Conservation (phyloP, 53 echinoderm and acorn worm species). For the Temnopleurus reevesii region DNA sequence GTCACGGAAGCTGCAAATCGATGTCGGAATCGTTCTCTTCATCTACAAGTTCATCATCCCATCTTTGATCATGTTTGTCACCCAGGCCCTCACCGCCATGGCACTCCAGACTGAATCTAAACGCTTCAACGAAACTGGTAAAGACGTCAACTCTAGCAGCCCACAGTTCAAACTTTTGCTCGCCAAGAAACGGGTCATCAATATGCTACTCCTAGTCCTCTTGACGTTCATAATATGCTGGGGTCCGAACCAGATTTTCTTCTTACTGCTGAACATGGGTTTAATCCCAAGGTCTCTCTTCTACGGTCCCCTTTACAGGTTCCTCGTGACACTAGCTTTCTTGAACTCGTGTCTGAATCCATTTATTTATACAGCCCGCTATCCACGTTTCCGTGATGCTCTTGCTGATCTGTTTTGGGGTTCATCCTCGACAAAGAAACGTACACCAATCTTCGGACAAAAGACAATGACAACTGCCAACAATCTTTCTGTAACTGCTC, state of each 20-base stretch:
- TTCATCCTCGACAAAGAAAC: too few relatives aligned
- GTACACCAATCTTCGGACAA: too few relatives aligned
- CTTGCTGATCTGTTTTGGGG: neutral
- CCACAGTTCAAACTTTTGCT: constrained; percentile 14
- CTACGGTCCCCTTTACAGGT: constrained; percentile 48
- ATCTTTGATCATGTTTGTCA: constrained; percentile 75
- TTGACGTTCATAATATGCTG: constrained; percentile 63
- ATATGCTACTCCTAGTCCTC: constrained; percentile 57
- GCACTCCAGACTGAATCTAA: constrained; percentile 51
- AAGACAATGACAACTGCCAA: too few relatives aligned
- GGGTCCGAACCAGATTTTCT: constrained; percentile 62
- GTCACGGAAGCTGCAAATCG: constrained; percentile 45
- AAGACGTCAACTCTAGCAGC: too few relatives aligned
- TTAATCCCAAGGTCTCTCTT: constrained; percentile 45
- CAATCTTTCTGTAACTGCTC: too few relatives aligned
- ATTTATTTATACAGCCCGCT: constrained; percentile 57
- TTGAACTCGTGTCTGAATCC: constrained; percentile 67
- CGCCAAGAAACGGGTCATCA: constrained; percentile 60
- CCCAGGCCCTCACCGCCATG: constrained; percentile 73
- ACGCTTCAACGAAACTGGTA: constrained; percentile 34
- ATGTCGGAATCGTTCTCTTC: constrained; percentile 72
- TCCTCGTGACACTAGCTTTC: constrained; percentile 54
- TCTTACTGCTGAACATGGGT: constrained; percentile 61
- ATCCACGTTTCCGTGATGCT: constrained; percentile 60
- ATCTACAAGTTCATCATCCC: constrained; percentile 74